Evolutionary conservation across 2,888 invertebrate genomes (phyloP).

Genomic region (Lymantria dispar): DNA sequence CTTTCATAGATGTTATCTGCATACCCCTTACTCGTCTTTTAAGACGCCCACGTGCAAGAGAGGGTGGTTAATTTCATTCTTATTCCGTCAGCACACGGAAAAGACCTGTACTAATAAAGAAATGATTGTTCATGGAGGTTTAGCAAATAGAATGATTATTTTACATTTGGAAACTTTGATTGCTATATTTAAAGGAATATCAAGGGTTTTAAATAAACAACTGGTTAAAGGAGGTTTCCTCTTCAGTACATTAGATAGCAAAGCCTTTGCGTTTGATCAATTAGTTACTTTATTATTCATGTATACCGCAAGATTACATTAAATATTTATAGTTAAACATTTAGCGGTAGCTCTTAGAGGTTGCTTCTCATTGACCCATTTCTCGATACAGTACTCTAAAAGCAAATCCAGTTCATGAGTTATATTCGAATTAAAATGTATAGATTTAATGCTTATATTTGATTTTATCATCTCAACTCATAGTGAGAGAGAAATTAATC

Average conservation of each 20-base stretch:
- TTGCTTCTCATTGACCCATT: conserved; percentile 3
- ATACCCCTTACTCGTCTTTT: too few species aligned
- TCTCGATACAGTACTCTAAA: not conserved
- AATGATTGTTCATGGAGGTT: too few species aligned
- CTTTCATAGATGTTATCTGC: too few species aligned
- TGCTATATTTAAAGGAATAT: conserved; percentile 7
- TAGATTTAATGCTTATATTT: too few species aligned
- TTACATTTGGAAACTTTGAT: conserved; percentile 6
- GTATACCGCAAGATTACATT: conserved; percentile 16
- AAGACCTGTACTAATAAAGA: too few species aligned
- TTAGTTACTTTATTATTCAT: conserved; percentile 23
- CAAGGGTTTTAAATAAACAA: conserved; percentile 10
- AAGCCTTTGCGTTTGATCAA: conserved; percentile 20
- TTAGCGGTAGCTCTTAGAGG: conserved; percentile 5
- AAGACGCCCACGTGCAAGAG: too few species aligned
- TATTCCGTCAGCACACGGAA: too few species aligned
- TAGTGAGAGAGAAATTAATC: too few species aligned
- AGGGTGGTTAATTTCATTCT: too few species aligned
- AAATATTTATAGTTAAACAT: conserved; percentile 23
- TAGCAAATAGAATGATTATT: not conserved
- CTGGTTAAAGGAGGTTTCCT: conserved; percentile 3
- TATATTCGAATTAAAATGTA: too few species aligned
- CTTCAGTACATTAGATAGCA: conserved; percentile 18
- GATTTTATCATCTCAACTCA: too few species aligned
- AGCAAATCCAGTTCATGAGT: not conserved